Evolutionary conservation across 2,797 vertebrate genomes (phyloP).

Genomic region (Callimico goeldii): DNA sequence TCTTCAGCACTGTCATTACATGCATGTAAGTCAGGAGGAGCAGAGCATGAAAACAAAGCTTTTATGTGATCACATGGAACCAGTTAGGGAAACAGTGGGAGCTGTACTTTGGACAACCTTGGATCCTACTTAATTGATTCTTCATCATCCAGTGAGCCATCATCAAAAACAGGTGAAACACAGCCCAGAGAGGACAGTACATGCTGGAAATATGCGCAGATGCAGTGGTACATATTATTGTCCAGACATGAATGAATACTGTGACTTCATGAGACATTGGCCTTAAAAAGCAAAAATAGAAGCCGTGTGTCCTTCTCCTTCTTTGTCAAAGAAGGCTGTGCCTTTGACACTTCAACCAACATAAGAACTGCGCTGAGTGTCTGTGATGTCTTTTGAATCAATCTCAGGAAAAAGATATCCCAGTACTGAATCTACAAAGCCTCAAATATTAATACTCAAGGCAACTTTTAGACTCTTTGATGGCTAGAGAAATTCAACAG

Average conservation of each 20-base stretch:
- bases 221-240: not conserved
- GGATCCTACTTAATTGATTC: conserved; percentile 59
- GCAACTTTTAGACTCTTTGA: not conserved
- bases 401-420: conserved; percentile 15
- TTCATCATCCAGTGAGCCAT: conserved; percentile 59
- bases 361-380: conserved; percentile 8
- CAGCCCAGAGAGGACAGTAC: not conserved
- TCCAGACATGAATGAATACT: conserved; percentile 38
- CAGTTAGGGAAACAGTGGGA: conserved; percentile 12
- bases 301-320: not conserved
- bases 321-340: conserved; percentile 31
- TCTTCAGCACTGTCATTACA: not conserved
- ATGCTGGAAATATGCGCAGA: not conserved
- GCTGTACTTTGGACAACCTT: conserved; percentile 68
- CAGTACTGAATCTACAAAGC: not conserved
- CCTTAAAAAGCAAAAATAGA: conserved; percentile 55
- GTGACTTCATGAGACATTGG: not conserved
- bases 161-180: conserved; percentile 54
- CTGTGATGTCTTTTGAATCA: conserved; percentile 39
- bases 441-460: not conserved
- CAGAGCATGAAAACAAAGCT: conserved; percentile 18
- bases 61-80: conserved; percentile 59
- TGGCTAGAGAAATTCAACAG: not conserved
- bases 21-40: not conserved
- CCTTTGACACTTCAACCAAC: conserved; percentile 49